Base-by-base conservation (phyloP, 2,797 vertebrate genomes). In the Clarias laeviceps region DNA sequence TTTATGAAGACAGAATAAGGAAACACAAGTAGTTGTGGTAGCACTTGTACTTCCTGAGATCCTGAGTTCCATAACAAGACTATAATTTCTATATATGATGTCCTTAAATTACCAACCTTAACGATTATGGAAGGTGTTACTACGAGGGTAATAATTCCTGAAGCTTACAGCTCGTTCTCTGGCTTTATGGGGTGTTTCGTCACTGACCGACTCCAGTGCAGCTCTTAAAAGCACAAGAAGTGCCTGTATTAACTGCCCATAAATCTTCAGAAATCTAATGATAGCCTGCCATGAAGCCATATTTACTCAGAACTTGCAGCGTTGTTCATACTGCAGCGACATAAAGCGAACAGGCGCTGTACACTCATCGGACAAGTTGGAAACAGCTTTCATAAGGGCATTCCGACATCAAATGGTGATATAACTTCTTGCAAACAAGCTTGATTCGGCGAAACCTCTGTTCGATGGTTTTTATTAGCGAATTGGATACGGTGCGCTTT, bases 401-500 rank as follows among this genome's bases (percentile, higher is more conserved):
- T 34, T 59, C 22, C 56, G 12, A 24, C 20, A 12, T 80, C 59
- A 20, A 45, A 80, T 64, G 22, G 22, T 50, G 78, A 37, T 50
- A 22, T 1, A 14, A 12, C 29, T 50, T 64, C 78, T 5, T 5
- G 8, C 22, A 65, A 65, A 45, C 24, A 24, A 65, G 80, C n/a
- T 68, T 8, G 27, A 24, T 56, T 82, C 66, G 59, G 80, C 29
- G 40, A 37, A 70, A 59, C 32, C 59, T 5, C 22, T 1, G 15
- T 56, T 29, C 1, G 56, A 61, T 59, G 80, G 66, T 59, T 82
- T 69, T 37, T 45, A 82, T 70, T 59, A 70, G 80, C 4, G 54
- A 59, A 82, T 70, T 70, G 14, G 54, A 82, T 66, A 59, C 37
- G 65, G 50, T 68, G 62, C n/a, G 79, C 54, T 45, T 80, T 65